phyloP scores from a whole-genome alignment of 1,140 invertebrate genomes.

The Apis dorsata region DNA sequence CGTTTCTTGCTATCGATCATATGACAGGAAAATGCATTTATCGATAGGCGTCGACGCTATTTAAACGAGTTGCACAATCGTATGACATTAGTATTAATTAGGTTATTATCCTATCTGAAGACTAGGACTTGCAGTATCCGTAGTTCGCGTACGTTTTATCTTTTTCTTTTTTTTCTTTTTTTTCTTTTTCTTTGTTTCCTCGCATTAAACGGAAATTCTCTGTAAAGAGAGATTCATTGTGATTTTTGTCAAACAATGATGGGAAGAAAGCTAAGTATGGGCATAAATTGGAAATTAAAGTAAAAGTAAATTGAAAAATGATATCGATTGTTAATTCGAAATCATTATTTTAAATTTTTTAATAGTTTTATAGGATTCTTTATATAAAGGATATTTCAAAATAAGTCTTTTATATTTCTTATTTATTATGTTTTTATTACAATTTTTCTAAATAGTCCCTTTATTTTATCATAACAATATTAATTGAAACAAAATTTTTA shows the following conservation, averaged over 20 bases:
- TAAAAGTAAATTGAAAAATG: not conserved
- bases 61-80: constrained; percentile 1
- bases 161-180: not conserved
- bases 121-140: not conserved
- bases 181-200: not conserved
- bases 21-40: constrained; percentile 24
- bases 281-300: not conserved
- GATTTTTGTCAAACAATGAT: not conserved
- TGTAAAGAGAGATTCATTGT: not conserved
- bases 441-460: not conserved
- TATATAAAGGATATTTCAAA: not conserved
- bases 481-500: not conserved
- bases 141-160: not conserved
- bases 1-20: not conserved
- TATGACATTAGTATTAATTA: not conserved
- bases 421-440: not conserved
- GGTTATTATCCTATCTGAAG: not conserved
- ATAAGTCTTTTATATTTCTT: not conserved
- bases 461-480: not conserved
- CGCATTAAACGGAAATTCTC: not conserved
- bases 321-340: not conserved
- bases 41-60: not conserved
- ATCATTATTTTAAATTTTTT: not conserved
- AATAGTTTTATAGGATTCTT: no score
- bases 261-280: not conserved